These are phyloP conservation scores for Dexiosoma caninum DNA, from an alignment of 2,888 invertebrate species.

Conservation along the genomic window DNA sequence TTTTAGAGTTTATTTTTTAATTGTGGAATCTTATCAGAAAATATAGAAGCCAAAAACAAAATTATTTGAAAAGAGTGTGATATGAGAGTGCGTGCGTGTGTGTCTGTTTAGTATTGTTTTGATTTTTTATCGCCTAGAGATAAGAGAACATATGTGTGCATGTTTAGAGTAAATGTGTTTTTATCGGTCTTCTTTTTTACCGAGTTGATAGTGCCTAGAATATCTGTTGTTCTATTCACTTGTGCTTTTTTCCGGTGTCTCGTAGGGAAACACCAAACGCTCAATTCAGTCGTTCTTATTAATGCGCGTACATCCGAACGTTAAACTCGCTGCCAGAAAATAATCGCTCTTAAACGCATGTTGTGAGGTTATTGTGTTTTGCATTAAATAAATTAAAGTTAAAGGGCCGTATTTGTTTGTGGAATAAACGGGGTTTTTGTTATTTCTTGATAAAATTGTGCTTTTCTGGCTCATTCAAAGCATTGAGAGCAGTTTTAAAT, in stretches of 20 bases:
- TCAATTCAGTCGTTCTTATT: constrained; percentile 66
- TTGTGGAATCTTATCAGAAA: constrained; percentile 38
- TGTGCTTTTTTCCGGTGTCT: constrained; percentile 36
- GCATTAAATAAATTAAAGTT: not conserved
- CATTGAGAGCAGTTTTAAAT: constrained; percentile 7
- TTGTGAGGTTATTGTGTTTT: constrained; percentile 11
- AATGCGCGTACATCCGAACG: constrained; percentile 44
- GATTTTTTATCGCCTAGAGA: constrained; percentile 38
- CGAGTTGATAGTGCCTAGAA: constrained; percentile 8
- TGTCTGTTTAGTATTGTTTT: constrained; percentile 23
- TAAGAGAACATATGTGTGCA: constrained; percentile 31
- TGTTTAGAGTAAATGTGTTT: constrained; percentile 6
- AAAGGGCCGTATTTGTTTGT: not conserved
- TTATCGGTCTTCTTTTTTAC: constrained; percentile 4
- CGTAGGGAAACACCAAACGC: constrained; percentile 67
- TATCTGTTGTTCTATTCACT: constrained; percentile 7
- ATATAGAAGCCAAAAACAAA: constrained; percentile 3
- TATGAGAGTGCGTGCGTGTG: not conserved
- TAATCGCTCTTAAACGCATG: not conserved
- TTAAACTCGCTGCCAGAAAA: constrained; percentile 24
- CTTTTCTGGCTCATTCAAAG: not conserved
- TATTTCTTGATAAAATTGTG: not conserved
- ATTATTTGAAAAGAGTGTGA: not conserved
- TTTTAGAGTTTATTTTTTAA: not conserved
- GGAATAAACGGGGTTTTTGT: constrained; percentile 7